Base-by-base conservation (phyloP, 2,888 invertebrate species). In the Mesochorus sp. region DNA sequence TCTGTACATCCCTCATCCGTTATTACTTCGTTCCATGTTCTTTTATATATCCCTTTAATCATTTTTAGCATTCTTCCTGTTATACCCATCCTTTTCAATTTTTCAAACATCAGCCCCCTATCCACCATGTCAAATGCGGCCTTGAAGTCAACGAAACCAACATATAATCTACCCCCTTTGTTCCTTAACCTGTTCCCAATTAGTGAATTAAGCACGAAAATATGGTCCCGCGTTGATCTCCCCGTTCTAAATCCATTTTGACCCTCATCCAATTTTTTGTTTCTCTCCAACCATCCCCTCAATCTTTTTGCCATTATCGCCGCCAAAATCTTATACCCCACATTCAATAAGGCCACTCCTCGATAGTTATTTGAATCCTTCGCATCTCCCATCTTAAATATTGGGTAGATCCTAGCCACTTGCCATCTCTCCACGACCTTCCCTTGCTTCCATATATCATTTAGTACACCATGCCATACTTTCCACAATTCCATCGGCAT, bases 191-290 rank as follows among this genome's bases (percentile, higher is more conserved):
- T 70, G 6, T 75, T 70, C 31, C 53, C 64, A 31, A 79, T 75
- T 3, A 79, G 51, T 0, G 79, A 42, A 19, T 70, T 57, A 3
- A 80, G 42, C 8, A 57, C 67, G 31, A 82, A 81, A 6, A 81
- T 59, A 19, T 70, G 79, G 21, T 80, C 78, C 26, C 66, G 62
- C 5, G 80, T 78, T 6, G 57, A 64, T 62, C 78, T 78, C 19
- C 19, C 49, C 14, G 66, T 24, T 12, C 78, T 59, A 17, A 81
- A 81, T 1, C 80, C 80, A 21, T 79, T 80, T 42, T 82, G 81
- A 37, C 37, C 64, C 66, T 82, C 77, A 3, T 17, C 47, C 17
- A 81, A 28, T 5, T 80, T 73, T 8, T 66, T 14, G 6, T 70
- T 17, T 6, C 72, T 28, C 8, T 81, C 59, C 5, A 75, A 14